Evolutionary conservation across 30 jellyfish, hydroid and myxozoan genomes (phyloP), one percentile per base, ranked within the genome.

Genomic region (Pseudorhiza aurosa): DNA sequence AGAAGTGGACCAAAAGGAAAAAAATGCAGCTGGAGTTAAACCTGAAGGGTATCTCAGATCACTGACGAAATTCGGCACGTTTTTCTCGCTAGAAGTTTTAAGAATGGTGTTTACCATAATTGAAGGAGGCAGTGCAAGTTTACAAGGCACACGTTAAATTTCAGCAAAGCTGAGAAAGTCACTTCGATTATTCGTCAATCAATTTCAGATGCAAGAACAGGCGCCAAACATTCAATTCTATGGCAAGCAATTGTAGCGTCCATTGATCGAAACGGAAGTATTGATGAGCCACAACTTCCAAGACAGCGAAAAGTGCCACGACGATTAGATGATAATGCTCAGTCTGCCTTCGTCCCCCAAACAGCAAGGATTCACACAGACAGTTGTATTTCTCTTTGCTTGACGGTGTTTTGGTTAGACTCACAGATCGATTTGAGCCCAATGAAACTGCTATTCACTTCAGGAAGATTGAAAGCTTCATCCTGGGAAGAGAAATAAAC

Each of bases 21-120:
- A 44, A 62, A 77, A 47, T 62, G 26, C 82, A 58, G 81, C 81
- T 36, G 89, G 89, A 30, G 81, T 77, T 58, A 77, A 77, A 77
- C 72, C 81, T 58, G 89, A 58, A 30, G 89, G 71, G 29, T 73
- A 77, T 77, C 81, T 31, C 79, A 77, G 72, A 46, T 77, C 89
- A 77, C 89, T 60, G 81, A 77, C 81, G 58, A 40, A 60, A 30
- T 77, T 77, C 49, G 81, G 42, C 81, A 77, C 72, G 68, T 47
- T 40, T 46, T 71, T 71, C 77, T 71, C 39, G 43, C 14, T 71
- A 15, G 73, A 71, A 71, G 46, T 68, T 68, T 39, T 68, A 68
- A 68, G 76, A 24, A 39, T 68, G 18, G 85, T 71, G 73, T 71
- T 71, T 71, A 45, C 85, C 85, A 28, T 46, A 11, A 33, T 71